Evolutionary conservation across 2,797 vertebrate genomes (phyloP), one percentile per base, ranked within the genome.

Genomic region (Premnoplex brunnescens): DNA sequence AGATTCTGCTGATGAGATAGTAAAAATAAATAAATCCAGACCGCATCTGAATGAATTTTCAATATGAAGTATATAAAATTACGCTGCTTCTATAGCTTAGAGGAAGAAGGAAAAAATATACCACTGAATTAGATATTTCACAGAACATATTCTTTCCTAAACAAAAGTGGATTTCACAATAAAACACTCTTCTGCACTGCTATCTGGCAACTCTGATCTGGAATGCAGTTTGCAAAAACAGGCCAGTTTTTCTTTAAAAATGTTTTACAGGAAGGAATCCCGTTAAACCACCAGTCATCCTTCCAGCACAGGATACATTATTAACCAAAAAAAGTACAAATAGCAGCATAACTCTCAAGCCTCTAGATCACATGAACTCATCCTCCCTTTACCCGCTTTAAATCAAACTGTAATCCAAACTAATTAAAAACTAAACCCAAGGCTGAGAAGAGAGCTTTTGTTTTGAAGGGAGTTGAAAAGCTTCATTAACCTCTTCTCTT

Each of bases 391-490:
- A 74, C 87, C 75, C 3, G 5, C 90, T 94, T 92, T 87, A 92
- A 93, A 97, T 96, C 96, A 97, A 96, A 95, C 66, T 34, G 7
- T 97, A 97, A 97, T 92, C 96, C 94, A 94, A 97, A 96, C 93
- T 97, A 97, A 98, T 97, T 98, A 97, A 96, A 96, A 96, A 89
- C 91, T 96, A 97, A 96, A 95, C 83, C 92, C 91, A 93, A 59
- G 62, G 82, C 91, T 95, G 91, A 79, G 84, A 94, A 89, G 78
- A 91, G 94, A 94, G 91, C 94, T 97, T 96, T 92, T 96, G 90
- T 93, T 94, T 91, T 77, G 44, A 78, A 72, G 67, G 67, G 63
- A 95, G 49, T 37, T 48, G 60, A 95, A 85, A 91, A 94, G 91
- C 90, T 94, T 97, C 59, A 93, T 98, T 98, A 97, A 97, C 95